A percentile compares a stretch with the other conserved stretches of the same genome.
phyloP scores from a whole-genome alignment of 2,113 vertebrate species.

The Rutilus rutilus region DNA sequence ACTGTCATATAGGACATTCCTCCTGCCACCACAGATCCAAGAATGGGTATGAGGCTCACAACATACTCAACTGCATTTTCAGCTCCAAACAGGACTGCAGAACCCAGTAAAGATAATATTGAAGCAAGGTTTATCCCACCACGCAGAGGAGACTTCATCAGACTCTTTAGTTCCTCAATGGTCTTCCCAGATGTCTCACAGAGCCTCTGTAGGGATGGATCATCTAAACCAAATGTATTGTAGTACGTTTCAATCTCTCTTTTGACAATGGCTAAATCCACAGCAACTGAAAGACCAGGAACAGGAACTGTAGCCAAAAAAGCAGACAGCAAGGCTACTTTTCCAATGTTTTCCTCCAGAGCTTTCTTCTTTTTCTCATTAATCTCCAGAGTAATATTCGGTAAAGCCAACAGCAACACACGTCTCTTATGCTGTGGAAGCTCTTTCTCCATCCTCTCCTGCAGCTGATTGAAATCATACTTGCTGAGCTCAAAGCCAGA shows the following conservation, averaged over 20 bases:
- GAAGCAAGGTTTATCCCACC: slow-evolving; percentile 60
- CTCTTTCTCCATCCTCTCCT: slow-evolving; percentile 61
- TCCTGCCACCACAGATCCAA: slow-evolving; percentile 66
- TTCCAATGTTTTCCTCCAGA: slow-evolving; percentile 67
- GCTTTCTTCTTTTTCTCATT: slow-evolving; percentile 68
- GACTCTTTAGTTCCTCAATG: slow-evolving; percentile 67
- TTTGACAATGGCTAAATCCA: slow-evolving; percentile 52
- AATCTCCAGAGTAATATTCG: slow-evolving; percentile 65
- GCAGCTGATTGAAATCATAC: slow-evolving; percentile 57
- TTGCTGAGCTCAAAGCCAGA: slow-evolving; percentile 46
- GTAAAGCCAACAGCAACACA: slow-evolving; percentile 60
- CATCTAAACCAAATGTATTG: slow-evolving; percentile 70
- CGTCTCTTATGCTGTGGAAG: slow-evolving; percentile 60
- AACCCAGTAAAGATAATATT: slow-evolving; percentile 64
- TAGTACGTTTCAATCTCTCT: slow-evolving; percentile 55
- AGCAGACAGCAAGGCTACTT: slow-evolving; percentile 65
- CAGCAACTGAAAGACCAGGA: slow-evolving; percentile 64
- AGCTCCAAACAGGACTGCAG: slow-evolving; percentile 19
- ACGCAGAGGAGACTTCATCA: slow-evolving; percentile 64
- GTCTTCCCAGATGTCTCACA: slow-evolving; percentile 67
- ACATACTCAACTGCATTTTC: slow-evolving; percentile 63
- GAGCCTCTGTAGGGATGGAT: slow-evolving; percentile 66
- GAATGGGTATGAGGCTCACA: slow-evolving; percentile 59
- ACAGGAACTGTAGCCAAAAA: slow-evolving; percentile 65
- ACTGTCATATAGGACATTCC: slow-evolving; percentile 68